Base-by-base conservation (phyloP, 2,888 invertebrate genomes). In the Melieria omissa region DNA sequence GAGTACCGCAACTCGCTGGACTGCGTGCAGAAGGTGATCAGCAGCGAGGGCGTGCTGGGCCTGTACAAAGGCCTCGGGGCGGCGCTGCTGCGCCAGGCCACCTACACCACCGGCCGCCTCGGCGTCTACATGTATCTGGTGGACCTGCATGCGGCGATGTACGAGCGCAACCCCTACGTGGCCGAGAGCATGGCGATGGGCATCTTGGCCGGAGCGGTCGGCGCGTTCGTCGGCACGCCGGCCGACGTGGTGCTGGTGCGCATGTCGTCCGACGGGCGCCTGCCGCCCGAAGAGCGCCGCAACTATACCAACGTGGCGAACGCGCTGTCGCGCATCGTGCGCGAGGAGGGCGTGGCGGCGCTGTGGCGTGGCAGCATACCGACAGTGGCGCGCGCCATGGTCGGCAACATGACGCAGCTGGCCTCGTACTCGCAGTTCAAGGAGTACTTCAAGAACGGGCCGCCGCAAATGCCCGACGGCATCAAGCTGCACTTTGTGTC, bases 221-320 rank as follows among this genome's bases (percentile, higher is more conserved):
- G 87, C 4, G 86, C 98, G 1, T 97, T 98, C 87, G 94, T 98
- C 52, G 99, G 99, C 60, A 99, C 98, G 0, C 99, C 99, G 0
- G 98, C 99, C 0, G 99, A 99, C 88, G 94, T 99, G 54, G 94
- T 97, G 0, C 90, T 99, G 58, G 97, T 99, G 78, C 89, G 99
- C 72, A 99, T 99, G 99, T 98, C 98, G n/a, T 93, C 98, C 0
- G 99, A 99, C 88, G 99, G 99, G 10, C 91, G 97, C 74, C 88
- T 99, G 78, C 98, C 99, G 3, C 81, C 88, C 69, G 95, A 92
- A 1, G 95, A 99, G 87, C 88, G 95, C 79, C 91, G 99, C 80
- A 97, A 97, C 86, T 99, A 99, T 86, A 95, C 92, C 81, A 95
- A 93, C 85, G 99, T 98, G 0, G 92, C 93, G 69, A 94, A 99